Evolutionary conservation across 2,113 vertebrate species (phyloP), one percentile per base, ranked within the genome.

Genomic region (Perca fluviatilis): DNA sequence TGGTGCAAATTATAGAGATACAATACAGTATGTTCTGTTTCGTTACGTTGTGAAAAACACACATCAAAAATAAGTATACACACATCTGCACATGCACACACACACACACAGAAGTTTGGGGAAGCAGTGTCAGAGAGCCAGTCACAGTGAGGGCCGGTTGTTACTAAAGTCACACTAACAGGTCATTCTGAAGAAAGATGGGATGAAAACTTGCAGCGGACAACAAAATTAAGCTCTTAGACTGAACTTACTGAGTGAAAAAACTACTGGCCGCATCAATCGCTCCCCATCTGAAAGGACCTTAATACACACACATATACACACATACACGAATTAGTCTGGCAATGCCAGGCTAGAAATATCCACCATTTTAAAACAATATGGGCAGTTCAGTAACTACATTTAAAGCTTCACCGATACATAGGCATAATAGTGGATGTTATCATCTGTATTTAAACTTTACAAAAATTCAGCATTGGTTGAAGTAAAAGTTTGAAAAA

Each of bases 181-280:
- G 84, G 76, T 85, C 79, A 72, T 23, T 0, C 50, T n/a, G 66
- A 40, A 47, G 71, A 66, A 71, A 80, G 72, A 66, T 1, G 46
- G 46, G 75, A 86, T 51, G 33, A 49, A 68, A 75, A 78, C 80
- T 72, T 72, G 72, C 72, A 75, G 50, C 23, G 5, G 73, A 51
- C 33, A 58, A 63, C 46, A 74, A 30, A 57, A 50, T 56, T 25
- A 63, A 82, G 50, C 69, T 51, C n/a, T 30, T 63, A 51, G 68
- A 36, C 54, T 11, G 12, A 25, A 64, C 57, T 54, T 4, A 36
- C n/a, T 30, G 12, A 61, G 30, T 40, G 9, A 40, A 40, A 2
- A 40, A 40, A 40, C 40, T 40, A 10, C 9, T 40, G 40, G 40
- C 2, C 40, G 9, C 40, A 10, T 40, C 9, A 9, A 40, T 40